Conservation (phyloP, 2,113 vertebrate genomes). For the Cyprinodon tularosa region DNA sequence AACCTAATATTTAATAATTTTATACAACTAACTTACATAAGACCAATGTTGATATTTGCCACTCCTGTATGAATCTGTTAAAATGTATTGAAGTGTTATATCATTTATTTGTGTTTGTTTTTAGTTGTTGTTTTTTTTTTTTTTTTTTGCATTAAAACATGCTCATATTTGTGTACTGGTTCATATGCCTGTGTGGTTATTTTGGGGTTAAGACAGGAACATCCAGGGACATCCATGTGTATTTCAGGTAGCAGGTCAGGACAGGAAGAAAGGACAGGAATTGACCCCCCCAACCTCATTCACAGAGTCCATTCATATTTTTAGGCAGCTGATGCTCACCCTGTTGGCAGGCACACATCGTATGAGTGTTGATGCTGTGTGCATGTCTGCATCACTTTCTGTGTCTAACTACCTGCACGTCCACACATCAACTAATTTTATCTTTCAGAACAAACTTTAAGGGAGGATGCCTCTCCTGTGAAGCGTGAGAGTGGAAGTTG, state of each 20-base stretch:
- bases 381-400: constrained; percentile 9
- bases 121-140: neutral
- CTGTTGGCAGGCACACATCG: constrained; percentile 59
- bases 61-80: constrained; percentile 76
- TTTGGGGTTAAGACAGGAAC: constrained; percentile 49
- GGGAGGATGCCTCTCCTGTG: constrained; percentile 27
- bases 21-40: constrained; percentile 86
- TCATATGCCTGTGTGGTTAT: constrained; percentile 51
- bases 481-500: constrained; percentile 29
- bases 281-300: constrained; percentile 18
- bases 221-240: constrained; percentile 34
- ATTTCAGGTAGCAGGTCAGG: constrained; percentile 50
- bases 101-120: constrained; percentile 71
- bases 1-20: constrained; percentile 89
- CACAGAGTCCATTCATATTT: constrained; percentile 44
- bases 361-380: constrained; percentile 11
- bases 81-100: constrained; percentile 77
- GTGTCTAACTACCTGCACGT: constrained; percentile 52
- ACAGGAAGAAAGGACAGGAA: constrained; percentile 62
- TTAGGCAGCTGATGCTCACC: constrained; percentile 45
- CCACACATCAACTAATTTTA: constrained; percentile 43
- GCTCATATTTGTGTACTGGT: constrained; percentile 72
- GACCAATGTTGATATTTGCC: constrained; percentile 79
- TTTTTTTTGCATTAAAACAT: constrained; percentile 81
- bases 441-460: constrained; percentile 28